Evolutionary conservation across 2,113 vertebrate species (phyloP), one percentile per base, ranked within the genome.

Genomic region (Charina bottae): DNA sequence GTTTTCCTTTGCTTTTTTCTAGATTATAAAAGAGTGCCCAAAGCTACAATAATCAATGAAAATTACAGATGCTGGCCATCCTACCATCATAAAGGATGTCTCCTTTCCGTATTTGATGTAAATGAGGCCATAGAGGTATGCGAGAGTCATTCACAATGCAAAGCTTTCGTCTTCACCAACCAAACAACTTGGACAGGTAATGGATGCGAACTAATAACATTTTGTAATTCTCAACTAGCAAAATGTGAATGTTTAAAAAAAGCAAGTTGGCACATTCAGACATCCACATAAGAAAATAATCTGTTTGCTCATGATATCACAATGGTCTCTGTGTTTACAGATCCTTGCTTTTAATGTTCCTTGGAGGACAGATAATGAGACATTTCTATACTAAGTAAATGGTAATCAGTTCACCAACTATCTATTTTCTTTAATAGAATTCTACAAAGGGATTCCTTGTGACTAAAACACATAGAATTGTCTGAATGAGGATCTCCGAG

Each of bases 131-230:
- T 98, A 1, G 97, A 97, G 1, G 94, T 99, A 89, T 99, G 98
- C 62, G 98, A 98, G 94, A 98, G 97, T 95, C 98, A 99, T 89
- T 93, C 97, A 26, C 98, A 98, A 95, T 99, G 98, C 94, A 97
- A 92, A 90, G 98, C 98, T 93, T 99, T 99, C 2, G 97, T 98
- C 90, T 88, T 98, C 46, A 98, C 98, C 85, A 98, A 99, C 94
- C 98, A 98, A 97, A 98, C 97, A 0, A 98, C 98, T n/a, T 99
- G 98, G 98, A 98, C 98, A 96, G 98, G 98, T 99, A 96, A 92
- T 5, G 0, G 46, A 4, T 86, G 90, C 78, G 46, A 5, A 1
- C 2, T 53, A 53, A 68, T 88, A 59, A 54, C 17, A 46, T 85
- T 86, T 59, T 37, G 1, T 37, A 46, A 78, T 26, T 24, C n/a